Evolutionary conservation across 2,888 invertebrate genomes (phyloP), one percentile per base, ranked within the genome.

Genomic region (Urechis unicinctus): DNA sequence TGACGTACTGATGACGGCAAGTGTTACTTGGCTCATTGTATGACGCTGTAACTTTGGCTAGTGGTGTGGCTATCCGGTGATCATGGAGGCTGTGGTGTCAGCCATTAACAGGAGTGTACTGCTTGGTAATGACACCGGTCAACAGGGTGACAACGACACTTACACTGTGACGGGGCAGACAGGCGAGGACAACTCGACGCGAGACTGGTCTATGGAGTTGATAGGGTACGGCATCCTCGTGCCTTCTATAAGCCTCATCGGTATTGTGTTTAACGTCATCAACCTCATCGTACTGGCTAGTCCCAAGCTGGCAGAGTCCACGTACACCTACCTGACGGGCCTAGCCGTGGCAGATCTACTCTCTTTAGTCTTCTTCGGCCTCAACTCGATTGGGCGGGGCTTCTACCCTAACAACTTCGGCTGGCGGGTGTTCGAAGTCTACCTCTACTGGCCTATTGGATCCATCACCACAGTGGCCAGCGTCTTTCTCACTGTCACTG

Each of bases 341-440:
- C 56, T 61, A 30, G 61, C 61, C 1, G 48, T 61, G 5, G 61
- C 61, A 9, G 60, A 61, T 31, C 31, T 55, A n/a, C 47, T 55
- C n/a, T 48, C 58, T 13, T 44, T 61, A 5, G 21, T 55, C 25
- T 36, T 60, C 30, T 61, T 58, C 53, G 43, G 36, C 30, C n/a
- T 55, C 30, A 60, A 58, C 54, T 36, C 53, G 26, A 42, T 61
- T 21, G 59, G 60, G 6, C 55, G 56, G 0, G 57, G 57, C n/a
- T 44, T 30, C 52, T 57, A 52, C 50, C 53, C 50, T 2, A 22
- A 43, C 25, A 26, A 1, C 21, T 22, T 13, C 30, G 45, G 41
- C 29, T 61, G 61, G 61, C 22, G 53, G 29, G 28, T 50, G 29
- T 57, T 57, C 41, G 57, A 61, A 31, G 53, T 49, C 13, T 61